Evolutionary conservation across 2,888 invertebrate species (phyloP), one percentile per base, ranked within the genome.

Genomic region (Eustalomyia histrio): DNA sequence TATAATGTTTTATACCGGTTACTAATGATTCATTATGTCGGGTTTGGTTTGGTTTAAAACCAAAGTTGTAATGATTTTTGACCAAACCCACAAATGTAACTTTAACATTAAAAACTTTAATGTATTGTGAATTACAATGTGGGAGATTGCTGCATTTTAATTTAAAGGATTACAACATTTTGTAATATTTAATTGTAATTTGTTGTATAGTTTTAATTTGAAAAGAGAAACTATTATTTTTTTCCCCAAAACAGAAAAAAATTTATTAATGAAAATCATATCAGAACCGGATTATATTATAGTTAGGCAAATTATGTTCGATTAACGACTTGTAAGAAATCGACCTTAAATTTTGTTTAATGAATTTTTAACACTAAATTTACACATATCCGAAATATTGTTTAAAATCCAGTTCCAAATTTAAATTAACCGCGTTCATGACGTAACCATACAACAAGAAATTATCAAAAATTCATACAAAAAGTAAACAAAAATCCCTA

Each of bases 71-170:
- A 16, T 50, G 24, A 35, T 52, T 14, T 53, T 35, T 17, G 8
- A 47, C n/a, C 64, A 52, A 65, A 65, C 64, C 64, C 64, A 65
- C 52, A 65, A 65, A 52, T 53, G 8, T 6, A 39, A 65, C 65
- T 35, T 35, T 33, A 52, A 18, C 65, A 52, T 29, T 29, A 53
- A 29, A n/a, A 52, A 39, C 2, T 47, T n/a, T 7, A 47, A 47
- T 5, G 43, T 47, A 47, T 47, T n/a, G n/a, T n/a, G 43, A 47
- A 47, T 61, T 43, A 24, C 16, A n/a, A 16, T 14, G 21, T 33
- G 29, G 14, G 16, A 17, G 52, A 65, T 52, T 33, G 65, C 52
- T 35, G 55, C 55, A 67, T 24, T 57, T 53, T 53, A 39, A 55
- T 39, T 39, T 10, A 39, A 47, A 61, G 21, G 47, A 61, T 61